Conservation (phyloP, 2,888 invertebrate species). For the Melieria picta region DNA sequence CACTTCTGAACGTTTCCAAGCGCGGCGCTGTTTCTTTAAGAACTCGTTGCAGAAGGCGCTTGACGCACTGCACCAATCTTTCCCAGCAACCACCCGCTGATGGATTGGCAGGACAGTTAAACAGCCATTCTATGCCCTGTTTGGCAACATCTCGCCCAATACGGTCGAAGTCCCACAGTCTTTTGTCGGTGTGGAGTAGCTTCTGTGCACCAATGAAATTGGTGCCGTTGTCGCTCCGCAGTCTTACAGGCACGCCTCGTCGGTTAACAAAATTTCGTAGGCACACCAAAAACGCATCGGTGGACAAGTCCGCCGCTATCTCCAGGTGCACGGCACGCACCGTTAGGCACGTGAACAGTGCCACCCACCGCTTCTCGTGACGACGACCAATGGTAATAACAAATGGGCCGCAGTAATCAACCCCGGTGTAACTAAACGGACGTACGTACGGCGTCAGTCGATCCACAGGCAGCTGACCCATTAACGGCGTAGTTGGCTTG, state of each 20-base stretch:
- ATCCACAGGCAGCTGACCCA: conserved; percentile 44
- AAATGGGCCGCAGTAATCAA: conserved; percentile 43
- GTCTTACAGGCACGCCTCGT: conserved; percentile 35
- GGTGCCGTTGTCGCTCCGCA: conserved; percentile 37
- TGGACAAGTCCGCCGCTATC: conserved; percentile 37
- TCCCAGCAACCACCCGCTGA: conserved; percentile 47
- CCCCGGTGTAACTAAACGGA: conserved; percentile 41
- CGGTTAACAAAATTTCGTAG: conserved; percentile 41
- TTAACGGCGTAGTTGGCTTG: conserved; percentile 38
- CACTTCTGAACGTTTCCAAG: conserved; percentile 39
- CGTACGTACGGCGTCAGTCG: conserved; percentile 38
- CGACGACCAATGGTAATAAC: conserved; percentile 38
- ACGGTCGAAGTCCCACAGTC: conserved; percentile 30
- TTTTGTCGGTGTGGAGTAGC: conserved; percentile 16
- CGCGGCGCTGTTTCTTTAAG: conserved; percentile 30
- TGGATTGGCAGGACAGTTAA: conserved; percentile 36
- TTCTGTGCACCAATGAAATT: conserved; percentile 35
- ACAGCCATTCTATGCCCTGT: conserved; percentile 34
- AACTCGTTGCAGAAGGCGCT: conserved; percentile 25
- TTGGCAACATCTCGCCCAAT: conserved; percentile 21
- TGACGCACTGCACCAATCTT: conserved; percentile 31
- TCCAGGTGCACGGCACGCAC: conserved; percentile 38
- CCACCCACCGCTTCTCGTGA: conserved; percentile 41
- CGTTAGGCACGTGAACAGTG: conserved; percentile 21
- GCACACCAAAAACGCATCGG: conserved; percentile 39